Evolutionary conservation across 2,113 vertebrate genomes (phyloP), one percentile per base, ranked within the genome.

Genomic region (Chelonoidis abingdonii): DNA sequence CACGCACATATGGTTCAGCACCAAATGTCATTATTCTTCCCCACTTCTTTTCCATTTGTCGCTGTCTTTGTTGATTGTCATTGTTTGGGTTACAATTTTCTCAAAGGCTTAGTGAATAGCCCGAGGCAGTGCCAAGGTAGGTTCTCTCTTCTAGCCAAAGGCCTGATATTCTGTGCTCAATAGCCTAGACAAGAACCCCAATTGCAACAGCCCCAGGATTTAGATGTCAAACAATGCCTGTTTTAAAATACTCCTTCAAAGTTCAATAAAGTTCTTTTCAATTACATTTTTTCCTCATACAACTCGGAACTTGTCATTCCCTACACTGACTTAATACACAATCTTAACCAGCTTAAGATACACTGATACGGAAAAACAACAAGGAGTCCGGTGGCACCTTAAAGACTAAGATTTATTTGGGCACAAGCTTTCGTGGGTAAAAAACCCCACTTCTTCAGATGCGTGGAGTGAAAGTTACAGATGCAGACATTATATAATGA

Each of bases 1-100:
- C 98, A 98, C 98, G 98, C 98, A 98, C 98, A 98, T 98, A 98
- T 98, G 98, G 98, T 98, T 98, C 98, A 98, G 97, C 97, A 98
- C 98, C 98, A 98, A 98, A 98, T 98, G 98, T 98, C 98, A 98
- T 98, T 98, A 97, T 98, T 98, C 98, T 98, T 93, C 95, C 94
- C 96, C 93, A 97, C 95, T 98, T 96, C 97, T 97, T 98, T 96
- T 97, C 97, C 95, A 94, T 97, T 94, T 79, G 96, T 97, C 97
- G 95, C 97, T 96, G 93, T 92, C 95, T 96, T 91, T 97, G 97
- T 95, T 83, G 96, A 97, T 96, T 96, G 95, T 97, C 94, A 87
- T 94, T 97, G 97, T 98, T 98, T 97, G 95, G 96, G 97, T 97
- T 96, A 97, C 97, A 98, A 97, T 94, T 97, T 98, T 91, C 89